A percentile compares a stretch with the other conserved stretches of the same genome.
phyloP scores from a whole-genome alignment of 2,797 vertebrate genomes.

The Chromobotia macracanthus region DNA sequence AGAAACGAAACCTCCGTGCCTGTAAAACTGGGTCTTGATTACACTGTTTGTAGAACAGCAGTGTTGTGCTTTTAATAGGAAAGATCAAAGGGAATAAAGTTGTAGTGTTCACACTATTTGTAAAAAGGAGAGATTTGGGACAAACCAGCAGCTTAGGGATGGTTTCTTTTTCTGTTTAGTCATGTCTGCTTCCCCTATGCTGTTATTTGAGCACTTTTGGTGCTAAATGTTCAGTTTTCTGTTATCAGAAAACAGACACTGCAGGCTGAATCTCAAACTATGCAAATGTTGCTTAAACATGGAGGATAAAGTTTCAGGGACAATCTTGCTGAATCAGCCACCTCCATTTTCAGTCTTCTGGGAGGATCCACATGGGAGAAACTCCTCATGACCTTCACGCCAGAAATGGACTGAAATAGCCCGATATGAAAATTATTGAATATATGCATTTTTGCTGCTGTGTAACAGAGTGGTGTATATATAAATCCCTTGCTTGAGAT shows the following conservation, averaged over 20 bases:
- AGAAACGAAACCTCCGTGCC: not conserved
- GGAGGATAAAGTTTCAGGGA: slow-evolving; percentile 6
- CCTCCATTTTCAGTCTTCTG: not conserved
- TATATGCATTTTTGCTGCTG: slow-evolving; percentile 17
- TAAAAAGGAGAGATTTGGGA: slow-evolving; percentile 31
- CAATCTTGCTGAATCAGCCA: slow-evolving; percentile 43
- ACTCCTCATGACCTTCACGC: slow-evolving; percentile 2
- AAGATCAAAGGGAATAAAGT: slow-evolving; percentile 45
- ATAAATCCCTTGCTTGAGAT: slow-evolving; percentile 36
- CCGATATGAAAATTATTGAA: slow-evolving; percentile 9
- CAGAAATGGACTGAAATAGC: slow-evolving; percentile 31
- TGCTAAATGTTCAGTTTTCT: slow-evolving; percentile 17
- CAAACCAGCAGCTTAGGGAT: slow-evolving; percentile 34
- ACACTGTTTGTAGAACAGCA: slow-evolving; percentile 28
- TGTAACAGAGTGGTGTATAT: slow-evolving; percentile 7
- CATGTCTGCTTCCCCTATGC: not conserved
- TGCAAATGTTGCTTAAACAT: not conserved
- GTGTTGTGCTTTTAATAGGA: slow-evolving; percentile 29
- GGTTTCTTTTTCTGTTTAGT: slow-evolving; percentile 25
- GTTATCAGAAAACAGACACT: not conserved
- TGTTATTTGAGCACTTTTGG: slow-evolving; percentile 5
- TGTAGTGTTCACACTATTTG: slow-evolving; percentile 30
- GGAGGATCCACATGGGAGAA: slow-evolving; percentile 32
- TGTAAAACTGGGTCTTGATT: slow-evolving; percentile 16
- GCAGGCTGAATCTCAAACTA: slow-evolving; percentile 7